Percentiles rank a stretch among this genome's conserved stretches.
Conservation (phyloP, 2,797 vertebrate genomes). For the Urosaurus nigricauda region DNA sequence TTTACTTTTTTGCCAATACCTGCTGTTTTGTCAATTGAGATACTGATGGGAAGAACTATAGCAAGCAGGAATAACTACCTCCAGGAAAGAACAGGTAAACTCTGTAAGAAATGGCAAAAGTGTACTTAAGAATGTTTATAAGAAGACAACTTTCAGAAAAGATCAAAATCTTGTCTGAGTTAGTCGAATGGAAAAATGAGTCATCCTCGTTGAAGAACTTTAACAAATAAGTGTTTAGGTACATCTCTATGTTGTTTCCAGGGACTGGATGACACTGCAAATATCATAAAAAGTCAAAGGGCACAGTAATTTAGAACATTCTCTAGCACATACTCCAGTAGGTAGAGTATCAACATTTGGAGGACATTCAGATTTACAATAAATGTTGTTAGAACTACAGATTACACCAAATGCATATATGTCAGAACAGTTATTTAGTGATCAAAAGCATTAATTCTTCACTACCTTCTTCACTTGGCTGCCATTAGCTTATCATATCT, state of each 20-base stretch:
- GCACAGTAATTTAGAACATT: too few relatives aligned
- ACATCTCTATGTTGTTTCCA: background rate
- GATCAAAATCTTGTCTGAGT: constrained; percentile 1
- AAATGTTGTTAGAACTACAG: background rate
- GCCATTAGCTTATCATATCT: background rate
- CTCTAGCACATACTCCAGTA: background rate
- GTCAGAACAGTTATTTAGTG: background rate
- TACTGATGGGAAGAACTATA: constrained; percentile 33
- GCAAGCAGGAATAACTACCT: constrained; percentile 48
- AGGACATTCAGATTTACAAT: background rate
- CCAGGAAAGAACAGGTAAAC: constrained; percentile 23
- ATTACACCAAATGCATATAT: too few relatives aligned
- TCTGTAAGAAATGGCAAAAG: constrained; percentile 30
- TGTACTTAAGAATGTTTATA: constrained; percentile 23
- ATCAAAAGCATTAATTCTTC: background rate
- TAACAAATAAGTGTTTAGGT: background rate
- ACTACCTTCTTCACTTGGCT: background rate
- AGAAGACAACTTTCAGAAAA: constrained; percentile 32
- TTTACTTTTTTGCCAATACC: constrained; percentile 30
- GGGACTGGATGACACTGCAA: too few relatives aligned
- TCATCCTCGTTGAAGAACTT: background rate
- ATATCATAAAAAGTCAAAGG: background rate
- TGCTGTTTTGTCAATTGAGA: constrained; percentile 54
- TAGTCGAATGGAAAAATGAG: background rate
- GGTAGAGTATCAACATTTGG: background rate